Evolutionary conservation across 2,113 vertebrate species (phyloP), one percentile per base, ranked within the genome.

Genomic region (Toxotes chatareus): DNA sequence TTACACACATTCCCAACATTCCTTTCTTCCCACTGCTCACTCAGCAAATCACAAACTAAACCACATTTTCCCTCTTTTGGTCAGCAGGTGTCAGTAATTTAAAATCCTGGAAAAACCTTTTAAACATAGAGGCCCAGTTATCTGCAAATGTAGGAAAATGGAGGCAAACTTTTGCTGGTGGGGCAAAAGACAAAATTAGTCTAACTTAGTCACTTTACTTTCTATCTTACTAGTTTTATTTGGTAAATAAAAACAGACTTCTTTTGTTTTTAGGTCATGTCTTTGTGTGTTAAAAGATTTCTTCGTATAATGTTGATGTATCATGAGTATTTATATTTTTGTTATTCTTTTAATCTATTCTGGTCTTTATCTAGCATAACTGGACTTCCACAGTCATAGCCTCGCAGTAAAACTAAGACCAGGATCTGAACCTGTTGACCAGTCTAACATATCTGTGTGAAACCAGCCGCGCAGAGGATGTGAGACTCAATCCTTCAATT

Each of bases 391-490:
- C 21, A 53, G 10, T 1, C 13, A 3, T 3, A 3, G 23, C 7
- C n/a, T 5, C 0, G 2, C 4, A 66, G 51, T 53, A 12, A 27
- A 27, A 56, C 9, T 1, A 23, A 11, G 9, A n/a, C 19, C 21
- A 56, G 7, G 9, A 19, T n/a, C 49, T 51, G 3, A 17, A n/a
- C n/a, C 21, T 27, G 53, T 56, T 12, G 53, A 42, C 23, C 56
- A 17, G 47, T 40, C 11, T 56, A 2, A n/a, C 51, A 21, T 11
- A 12, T 40, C 10, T 5, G 51, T 60, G 82, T 65, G 42, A 44
- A 47, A 19, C 10, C 53, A 47, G 73, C 32, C 76, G 49, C 38
- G 64, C 53, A 75, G 76, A 88, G 80, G 80, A 88, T 82, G 32
- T 59, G 27, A 65, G 47, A 83, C 70, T 23, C 64, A 65, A 8